These are phyloP conservation scores for Andrena bucephala DNA, from an alignment of 2,888 invertebrate genomes.

Conservation along the genomic window DNA sequence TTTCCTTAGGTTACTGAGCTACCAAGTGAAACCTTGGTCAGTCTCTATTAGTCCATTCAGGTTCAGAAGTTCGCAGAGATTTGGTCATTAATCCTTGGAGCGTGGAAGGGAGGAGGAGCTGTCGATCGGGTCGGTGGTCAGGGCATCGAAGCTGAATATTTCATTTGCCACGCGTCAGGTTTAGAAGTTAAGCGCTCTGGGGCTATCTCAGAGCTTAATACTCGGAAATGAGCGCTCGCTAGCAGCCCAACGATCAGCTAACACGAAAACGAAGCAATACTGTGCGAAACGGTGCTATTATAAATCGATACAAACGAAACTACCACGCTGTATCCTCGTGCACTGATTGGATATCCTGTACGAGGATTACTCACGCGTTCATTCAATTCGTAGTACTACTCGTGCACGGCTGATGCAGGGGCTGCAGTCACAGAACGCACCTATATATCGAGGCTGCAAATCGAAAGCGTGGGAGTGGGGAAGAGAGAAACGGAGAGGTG, in stretches of 20 bases:
- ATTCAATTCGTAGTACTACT: conserved; percentile 67
- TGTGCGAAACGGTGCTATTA: conserved; percentile 15
- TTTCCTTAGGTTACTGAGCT: no score
- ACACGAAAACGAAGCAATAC: neutral
- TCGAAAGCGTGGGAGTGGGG: conserved; percentile 23
- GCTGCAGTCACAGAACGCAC: conserved; percentile 46
- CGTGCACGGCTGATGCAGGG: conserved; percentile 41
- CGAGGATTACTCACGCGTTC: conserved; percentile 65
- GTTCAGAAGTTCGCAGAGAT: no score
- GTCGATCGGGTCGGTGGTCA: no score
- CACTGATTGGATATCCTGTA: conserved; percentile 65
- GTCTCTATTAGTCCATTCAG: no score
- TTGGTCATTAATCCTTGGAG: no score
- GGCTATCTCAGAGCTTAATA: neutral
- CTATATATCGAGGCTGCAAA: conserved; percentile 34
- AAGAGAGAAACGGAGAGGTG: conserved; percentile 33
- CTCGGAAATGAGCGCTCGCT: neutral
- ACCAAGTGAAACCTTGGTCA: no score
- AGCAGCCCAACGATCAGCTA: neutral
- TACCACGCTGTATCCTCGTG: conserved; percentile 48
- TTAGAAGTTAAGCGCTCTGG: no score
- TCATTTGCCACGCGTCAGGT: no score
- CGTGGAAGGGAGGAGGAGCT: no score
- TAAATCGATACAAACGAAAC: conserved; percentile 29
- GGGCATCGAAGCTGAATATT: no score